Percentiles rank a stretch among this genome's conserved stretches.
Conservation (phyloP, 2,888 invertebrate species). For the Chloroclystis v-ata region DNA sequence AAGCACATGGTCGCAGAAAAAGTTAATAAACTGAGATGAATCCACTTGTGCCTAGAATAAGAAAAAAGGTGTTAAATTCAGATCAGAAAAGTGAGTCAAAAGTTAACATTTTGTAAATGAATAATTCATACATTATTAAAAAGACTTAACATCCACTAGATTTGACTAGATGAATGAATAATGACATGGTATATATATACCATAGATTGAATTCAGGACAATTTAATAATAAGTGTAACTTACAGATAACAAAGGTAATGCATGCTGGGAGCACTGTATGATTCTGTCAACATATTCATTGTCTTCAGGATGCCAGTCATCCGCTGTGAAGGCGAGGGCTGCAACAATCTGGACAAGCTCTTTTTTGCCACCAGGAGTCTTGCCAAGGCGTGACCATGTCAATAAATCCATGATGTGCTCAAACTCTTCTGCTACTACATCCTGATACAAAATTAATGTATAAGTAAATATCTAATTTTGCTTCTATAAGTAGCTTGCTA, state of each 20-base stretch:
- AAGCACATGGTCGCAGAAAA: constrained; percentile 90
- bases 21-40: constrained; percentile 89
- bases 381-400: constrained; percentile 87
- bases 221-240: too few species aligned
- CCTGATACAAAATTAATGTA: constrained; percentile 66
- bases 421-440: constrained; percentile 95
- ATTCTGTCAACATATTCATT: constrained; percentile 87
- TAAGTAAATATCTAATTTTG: background rate
- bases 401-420: constrained; percentile 92
- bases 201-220: too few species aligned
- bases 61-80: too few species aligned
- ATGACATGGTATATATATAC: too few species aligned
- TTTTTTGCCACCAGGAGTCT: constrained; percentile 89
- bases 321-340: constrained; percentile 83
- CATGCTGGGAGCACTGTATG: constrained; percentile 90
- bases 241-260: constrained; percentile 92
- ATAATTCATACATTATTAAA: too few species aligned
- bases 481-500: too few species aligned
- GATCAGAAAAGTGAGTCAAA: too few species aligned
- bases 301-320: constrained; percentile 86
- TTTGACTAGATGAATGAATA: too few species aligned
- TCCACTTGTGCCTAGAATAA: constrained; percentile 85
- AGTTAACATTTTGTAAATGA: too few species aligned
- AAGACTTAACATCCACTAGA: too few species aligned
- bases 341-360: constrained; percentile 91